These are phyloP conservation scores for Macrobrachium rosenbergii DNA, from an alignment of 1,140 invertebrate species.

Conservation along the genomic window DNA sequence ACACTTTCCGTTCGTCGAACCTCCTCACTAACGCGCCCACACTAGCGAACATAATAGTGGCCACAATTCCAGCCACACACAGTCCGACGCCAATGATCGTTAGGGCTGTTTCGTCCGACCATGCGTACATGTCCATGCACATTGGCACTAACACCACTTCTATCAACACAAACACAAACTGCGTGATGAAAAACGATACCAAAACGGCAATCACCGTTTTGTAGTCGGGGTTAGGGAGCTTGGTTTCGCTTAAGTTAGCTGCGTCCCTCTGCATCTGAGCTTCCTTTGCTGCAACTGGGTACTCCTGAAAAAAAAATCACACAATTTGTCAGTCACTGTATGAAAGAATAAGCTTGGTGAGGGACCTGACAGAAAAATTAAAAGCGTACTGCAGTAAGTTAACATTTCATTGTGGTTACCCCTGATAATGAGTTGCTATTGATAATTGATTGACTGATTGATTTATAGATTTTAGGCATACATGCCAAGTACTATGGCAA, in stretches of 20 bases:
- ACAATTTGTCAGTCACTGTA: too few species aligned
- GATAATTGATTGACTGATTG: too few species aligned
- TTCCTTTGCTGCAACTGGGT: conserved; percentile 49
- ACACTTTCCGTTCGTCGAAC: conserved; percentile 45
- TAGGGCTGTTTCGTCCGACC: conserved; percentile 39
- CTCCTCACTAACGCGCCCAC: conserved; percentile 20
- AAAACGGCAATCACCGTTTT: conserved; percentile 83
- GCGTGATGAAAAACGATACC: conserved; percentile 85
- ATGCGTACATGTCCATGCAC: conserved; percentile 46
- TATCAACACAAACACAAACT: conserved; percentile 90
- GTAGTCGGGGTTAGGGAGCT: conserved; percentile 78
- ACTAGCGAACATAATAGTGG: conserved; percentile 13
- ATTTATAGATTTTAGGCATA: too few species aligned
- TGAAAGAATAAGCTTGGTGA: too few species aligned
- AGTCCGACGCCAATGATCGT: conserved; percentile 26
- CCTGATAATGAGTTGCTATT: too few species aligned
- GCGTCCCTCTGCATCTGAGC: conserved; percentile 8
- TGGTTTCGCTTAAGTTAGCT: background rate
- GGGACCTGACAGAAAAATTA: too few species aligned
- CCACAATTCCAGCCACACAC: conserved; percentile 22
- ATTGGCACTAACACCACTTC: conserved; percentile 78
- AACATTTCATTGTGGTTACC: too few species aligned
- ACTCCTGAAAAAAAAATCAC: conserved; percentile 16
- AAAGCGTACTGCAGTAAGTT: too few species aligned
- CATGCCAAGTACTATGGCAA: too few species aligned